These are phyloP conservation scores for Drosophila rubida DNA, from an alignment of 2,888 invertebrate species.

Conservation along the genomic window DNA sequence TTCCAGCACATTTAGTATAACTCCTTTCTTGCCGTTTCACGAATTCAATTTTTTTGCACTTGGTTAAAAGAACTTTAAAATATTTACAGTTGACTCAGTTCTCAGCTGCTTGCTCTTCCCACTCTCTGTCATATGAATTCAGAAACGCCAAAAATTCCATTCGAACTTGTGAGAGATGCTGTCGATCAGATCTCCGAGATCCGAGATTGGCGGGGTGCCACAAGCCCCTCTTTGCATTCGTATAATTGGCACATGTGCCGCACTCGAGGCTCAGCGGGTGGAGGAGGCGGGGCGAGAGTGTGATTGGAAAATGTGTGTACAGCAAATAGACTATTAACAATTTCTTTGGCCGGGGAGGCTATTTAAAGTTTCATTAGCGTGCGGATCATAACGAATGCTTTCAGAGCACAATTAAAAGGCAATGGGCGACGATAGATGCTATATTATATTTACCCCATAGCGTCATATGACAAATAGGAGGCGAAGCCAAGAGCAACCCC, in stretches of 20 bases:
- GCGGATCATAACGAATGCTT: constrained; percentile 57
- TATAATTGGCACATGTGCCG: constrained; percentile 15
- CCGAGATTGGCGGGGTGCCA: background rate
- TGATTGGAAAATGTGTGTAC: constrained; percentile 18
- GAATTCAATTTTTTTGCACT: constrained; percentile 1
- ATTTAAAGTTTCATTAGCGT: constrained; percentile 65
- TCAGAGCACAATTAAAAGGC: constrained; percentile 55
- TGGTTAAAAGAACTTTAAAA: background rate
- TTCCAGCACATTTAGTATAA: background rate
- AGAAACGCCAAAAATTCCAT: background rate
- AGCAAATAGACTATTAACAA: constrained; percentile 34
- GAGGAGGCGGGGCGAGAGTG: background rate
- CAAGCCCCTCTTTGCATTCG: constrained; percentile 1
- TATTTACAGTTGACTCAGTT: constrained; percentile 17
- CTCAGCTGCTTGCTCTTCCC: constrained; percentile 7
- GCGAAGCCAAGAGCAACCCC: constrained; percentile 14
- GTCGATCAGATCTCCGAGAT: background rate
- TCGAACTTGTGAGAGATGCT: constrained; percentile 9
- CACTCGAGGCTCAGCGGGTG: background rate
- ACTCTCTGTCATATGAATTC: background rate
- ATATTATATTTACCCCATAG: constrained; percentile 37
- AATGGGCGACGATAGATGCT: constrained; percentile 51
- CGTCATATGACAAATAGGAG: constrained; percentile 72
- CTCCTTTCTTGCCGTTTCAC: background rate
- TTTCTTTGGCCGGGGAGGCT: constrained; percentile 29